Conservation (phyloP, 1,140 invertebrate species). For the Schlechtendalia chinensis region DNA sequence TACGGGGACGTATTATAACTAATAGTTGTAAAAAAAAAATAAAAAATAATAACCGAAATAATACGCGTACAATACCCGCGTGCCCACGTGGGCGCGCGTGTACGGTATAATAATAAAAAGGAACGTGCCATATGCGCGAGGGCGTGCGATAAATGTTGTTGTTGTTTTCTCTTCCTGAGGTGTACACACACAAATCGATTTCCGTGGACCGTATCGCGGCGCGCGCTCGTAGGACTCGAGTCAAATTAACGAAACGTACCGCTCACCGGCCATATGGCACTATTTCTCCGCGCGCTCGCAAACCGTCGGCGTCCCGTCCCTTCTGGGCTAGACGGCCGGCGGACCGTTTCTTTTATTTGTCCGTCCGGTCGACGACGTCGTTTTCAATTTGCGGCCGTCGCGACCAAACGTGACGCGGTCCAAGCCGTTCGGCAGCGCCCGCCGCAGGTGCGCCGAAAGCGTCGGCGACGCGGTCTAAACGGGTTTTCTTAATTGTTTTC, state of each 20-base stretch:
- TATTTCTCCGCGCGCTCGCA: not conserved
- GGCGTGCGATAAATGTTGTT: slow-evolving; percentile 43
- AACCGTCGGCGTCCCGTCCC: not conserved
- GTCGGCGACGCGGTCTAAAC: not conserved
- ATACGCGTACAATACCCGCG: slow-evolving; percentile 7
- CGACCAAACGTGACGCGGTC: too few relatives aligned
- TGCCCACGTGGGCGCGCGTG: too few relatives aligned
- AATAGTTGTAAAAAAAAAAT: slow-evolving; percentile 40
- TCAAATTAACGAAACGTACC: slow-evolving; percentile 40
- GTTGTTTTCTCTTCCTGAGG: slow-evolving; percentile 15
- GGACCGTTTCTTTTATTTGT: slow-evolving; percentile 5
- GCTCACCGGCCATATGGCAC: slow-evolving; percentile 40
- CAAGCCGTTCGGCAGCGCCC: too few relatives aligned
- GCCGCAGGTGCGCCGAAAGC: not conserved
- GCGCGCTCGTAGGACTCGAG: slow-evolving; percentile 8
- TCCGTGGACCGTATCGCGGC: slow-evolving; percentile 35
- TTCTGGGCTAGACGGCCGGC: not conserved
- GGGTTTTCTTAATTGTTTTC: slow-evolving; percentile 47
- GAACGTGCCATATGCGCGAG: slow-evolving; percentile 48
- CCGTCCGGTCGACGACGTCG: not conserved
- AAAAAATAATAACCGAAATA: too few relatives aligned
- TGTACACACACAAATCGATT: slow-evolving; percentile 41
- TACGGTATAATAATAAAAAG: slow-evolving; percentile 18
- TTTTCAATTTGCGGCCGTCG: slow-evolving; percentile 18
- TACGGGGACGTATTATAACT: too few relatives aligned